Evolutionary conservation across 1,140 invertebrate genomes (phyloP).

Genomic region (Wasmannia auropunctata): DNA sequence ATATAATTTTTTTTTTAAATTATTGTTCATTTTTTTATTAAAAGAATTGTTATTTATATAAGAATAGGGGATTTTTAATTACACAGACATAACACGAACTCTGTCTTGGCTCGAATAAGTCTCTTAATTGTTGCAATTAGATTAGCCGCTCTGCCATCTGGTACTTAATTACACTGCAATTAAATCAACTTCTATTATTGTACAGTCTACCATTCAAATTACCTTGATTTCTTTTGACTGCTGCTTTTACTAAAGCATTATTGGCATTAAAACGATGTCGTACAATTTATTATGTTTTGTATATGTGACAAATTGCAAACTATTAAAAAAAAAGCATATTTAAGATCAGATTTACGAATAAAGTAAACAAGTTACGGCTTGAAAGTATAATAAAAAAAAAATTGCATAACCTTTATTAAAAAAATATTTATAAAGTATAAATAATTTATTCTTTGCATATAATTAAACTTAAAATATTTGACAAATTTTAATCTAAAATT

Average conservation of each 20-base stretch:
- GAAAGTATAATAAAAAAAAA: neutral
- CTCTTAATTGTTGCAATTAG: conserved; percentile 65
- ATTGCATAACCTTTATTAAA: neutral
- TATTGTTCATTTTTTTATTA: neutral
- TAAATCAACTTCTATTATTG: conserved; percentile 63
- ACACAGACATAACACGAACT: neutral
- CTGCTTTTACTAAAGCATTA: neutral
- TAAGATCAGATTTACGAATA: neutral
- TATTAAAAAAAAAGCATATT: neutral
- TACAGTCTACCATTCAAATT: conserved; percentile 16
- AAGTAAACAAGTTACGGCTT: neutral
- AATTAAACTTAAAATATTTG: neutral
- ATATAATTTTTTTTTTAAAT: neutral
- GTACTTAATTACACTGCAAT: conserved; percentile 64
- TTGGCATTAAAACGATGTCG: neutral
- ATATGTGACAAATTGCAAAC: neutral
- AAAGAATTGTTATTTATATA: neutral
- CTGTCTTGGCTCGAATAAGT: conserved; percentile 13
- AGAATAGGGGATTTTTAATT: neutral
- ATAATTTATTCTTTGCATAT: neutral
- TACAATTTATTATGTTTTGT: neutral
- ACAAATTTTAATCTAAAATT: neutral
- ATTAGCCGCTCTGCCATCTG: conserved; percentile 52
- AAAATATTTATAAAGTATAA: neutral
- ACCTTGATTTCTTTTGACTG: neutral